Conservation (phyloP, 2,797 vertebrate species). For the Euthynnus affinis region DNA sequence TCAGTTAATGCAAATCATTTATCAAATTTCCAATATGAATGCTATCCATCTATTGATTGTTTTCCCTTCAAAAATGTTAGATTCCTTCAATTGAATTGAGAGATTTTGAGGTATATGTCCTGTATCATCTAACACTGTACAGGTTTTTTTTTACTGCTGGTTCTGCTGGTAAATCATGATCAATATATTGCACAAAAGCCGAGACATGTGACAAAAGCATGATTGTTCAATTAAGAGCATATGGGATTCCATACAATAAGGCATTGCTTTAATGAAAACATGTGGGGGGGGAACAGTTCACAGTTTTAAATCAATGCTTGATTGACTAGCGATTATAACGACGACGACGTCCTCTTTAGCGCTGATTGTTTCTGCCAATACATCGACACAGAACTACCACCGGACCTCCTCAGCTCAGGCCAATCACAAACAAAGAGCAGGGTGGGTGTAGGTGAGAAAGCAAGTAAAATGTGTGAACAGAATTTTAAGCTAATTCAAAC, state of each 20-base stretch:
- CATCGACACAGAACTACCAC: slow-evolving; percentile 36
- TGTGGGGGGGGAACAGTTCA: slow-evolving; percentile 73
- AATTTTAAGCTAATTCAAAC: slow-evolving; percentile 43
- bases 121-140: slow-evolving; percentile 17
- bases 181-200: slow-evolving; percentile 51
- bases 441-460: slow-evolving; percentile 34
- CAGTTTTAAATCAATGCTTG: slow-evolving; percentile 78
- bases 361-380: slow-evolving; percentile 62
- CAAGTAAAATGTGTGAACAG: slow-evolving; percentile 33
- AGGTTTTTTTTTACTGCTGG: slow-evolving; percentile 42
- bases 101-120: slow-evolving; percentile 43
- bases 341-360: slow-evolving; percentile 41
- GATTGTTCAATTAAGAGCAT: slow-evolving; percentile 68
- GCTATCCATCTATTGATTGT: background rate
- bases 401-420: slow-evolving; percentile 32
- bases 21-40: background rate
- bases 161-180: slow-evolving; percentile 56
- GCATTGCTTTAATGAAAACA: slow-evolving; percentile 81
- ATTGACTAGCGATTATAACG: slow-evolving; percentile 40
- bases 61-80: slow-evolving; percentile 30
- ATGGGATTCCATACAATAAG: slow-evolving; percentile 77
- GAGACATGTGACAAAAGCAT: slow-evolving; percentile 45
- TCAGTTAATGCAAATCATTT: background rate
- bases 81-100: slow-evolving; percentile 8
- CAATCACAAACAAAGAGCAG: slow-evolving; percentile 42